Evolutionary conservation across 2,113 vertebrate genomes (phyloP), one percentile per base, ranked within the genome.

Genomic region (Capreolus pygargus): DNA sequence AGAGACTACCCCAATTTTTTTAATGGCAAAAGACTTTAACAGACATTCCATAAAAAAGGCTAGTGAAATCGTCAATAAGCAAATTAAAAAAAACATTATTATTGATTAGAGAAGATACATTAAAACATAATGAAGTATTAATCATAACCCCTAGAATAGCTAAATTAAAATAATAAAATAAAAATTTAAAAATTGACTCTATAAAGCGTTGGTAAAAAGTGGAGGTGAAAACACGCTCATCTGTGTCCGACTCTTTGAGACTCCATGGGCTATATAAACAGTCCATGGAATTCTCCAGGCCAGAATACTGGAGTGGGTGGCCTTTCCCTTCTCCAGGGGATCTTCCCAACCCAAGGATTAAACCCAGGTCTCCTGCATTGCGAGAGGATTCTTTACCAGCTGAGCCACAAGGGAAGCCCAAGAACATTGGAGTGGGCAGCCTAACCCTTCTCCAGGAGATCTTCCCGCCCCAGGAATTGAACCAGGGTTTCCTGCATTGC

Each of bases 21-120:
- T 78, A 91, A 91, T 47, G 64, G 58, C 7, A 89, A 96, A 96
- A 28, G 15, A 92, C 25, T 88, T 79, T 55, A 94, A 79, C 5
- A 58, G 47, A 21, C 8, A 47, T 14, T 81, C 45, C 30, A 76
- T 43, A 33, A 55, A 91, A 82, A 19, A 82, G 27, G 54, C 16
- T 85, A 76, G 54, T 96, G 58, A 60, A 90, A 89, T 61, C 19
- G 19, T 30, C 57, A 84, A 19, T 60, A 92, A 94, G 14, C 55
- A 91, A 96, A 92, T 85, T 54, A 85, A 92, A 95, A 45, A 27
- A 19, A 95, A 86, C 70, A 70, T 87, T 70, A 81, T 74, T 94
- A 54, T 8, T 95, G 33, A 84, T 60, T 70, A 83, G 28, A 90
- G n/a, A 95, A 93, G 82, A 54, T 25, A 87, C 89, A 74, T 84